These are phyloP conservation scores for Perizoma flavofasciatum DNA, from an alignment of 2,888 invertebrate species.

Conservation along the genomic window DNA sequence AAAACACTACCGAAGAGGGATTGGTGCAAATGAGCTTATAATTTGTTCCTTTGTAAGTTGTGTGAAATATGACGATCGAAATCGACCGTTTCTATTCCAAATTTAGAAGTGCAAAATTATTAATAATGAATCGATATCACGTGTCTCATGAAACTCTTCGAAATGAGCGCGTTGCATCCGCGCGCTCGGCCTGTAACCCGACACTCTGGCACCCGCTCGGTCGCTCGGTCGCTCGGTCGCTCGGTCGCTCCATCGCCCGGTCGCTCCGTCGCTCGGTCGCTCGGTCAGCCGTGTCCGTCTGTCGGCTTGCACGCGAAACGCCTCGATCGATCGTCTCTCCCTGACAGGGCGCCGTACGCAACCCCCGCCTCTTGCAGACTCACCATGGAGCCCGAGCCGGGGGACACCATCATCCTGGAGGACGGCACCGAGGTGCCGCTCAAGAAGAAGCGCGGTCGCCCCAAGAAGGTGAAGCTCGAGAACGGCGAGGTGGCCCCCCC, in stretches of 20 bases:
- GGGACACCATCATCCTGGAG: constrained; percentile 82
- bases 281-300: constrained; percentile 3
- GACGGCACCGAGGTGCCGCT: constrained; percentile 87
- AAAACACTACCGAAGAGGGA: too few relatives aligned
- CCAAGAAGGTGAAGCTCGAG: constrained; percentile 90
- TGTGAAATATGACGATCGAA: constrained; percentile 15
- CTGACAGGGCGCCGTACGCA: constrained; percentile 33
- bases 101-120: background rate
- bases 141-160: background rate
- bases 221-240: background rate
- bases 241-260: background rate
- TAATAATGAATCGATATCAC: background rate
- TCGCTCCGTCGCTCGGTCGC: too few relatives aligned
- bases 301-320: constrained; percentile 27
- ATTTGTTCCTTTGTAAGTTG: background rate
- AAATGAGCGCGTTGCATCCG: too few relatives aligned
- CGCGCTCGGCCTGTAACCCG: constrained; percentile 14
- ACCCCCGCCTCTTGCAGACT: constrained; percentile 61
- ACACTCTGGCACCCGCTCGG: constrained; percentile 27
- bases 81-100: constrained; percentile 17
- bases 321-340: constrained; percentile 34
- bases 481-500: constrained; percentile 87
- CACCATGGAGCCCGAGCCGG: constrained; percentile 80
- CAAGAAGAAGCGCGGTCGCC: constrained; percentile 95
- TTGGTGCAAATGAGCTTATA: too few relatives aligned